A percentile compares a stretch with the other conserved stretches of the same genome.
These are phyloP conservation scores for Tineola bisselliella DNA, from an alignment of 2,888 invertebrate species.

Conservation along the genomic window DNA sequence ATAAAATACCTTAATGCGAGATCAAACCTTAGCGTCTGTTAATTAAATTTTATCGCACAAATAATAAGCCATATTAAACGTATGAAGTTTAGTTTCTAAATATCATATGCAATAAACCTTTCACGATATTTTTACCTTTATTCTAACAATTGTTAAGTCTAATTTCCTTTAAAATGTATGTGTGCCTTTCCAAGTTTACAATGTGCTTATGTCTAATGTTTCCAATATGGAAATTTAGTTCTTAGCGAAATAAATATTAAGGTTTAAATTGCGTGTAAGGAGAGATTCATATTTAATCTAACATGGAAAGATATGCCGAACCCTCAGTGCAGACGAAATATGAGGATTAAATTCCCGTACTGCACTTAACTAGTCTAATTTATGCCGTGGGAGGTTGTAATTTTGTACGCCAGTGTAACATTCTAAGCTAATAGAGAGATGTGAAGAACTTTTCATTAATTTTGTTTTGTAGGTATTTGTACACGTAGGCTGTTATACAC, in stretches of 20 bases:
- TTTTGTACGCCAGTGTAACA: neutral
- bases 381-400: slow-evolving; percentile 36
- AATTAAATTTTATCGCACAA: slow-evolving; percentile 56
- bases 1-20: slow-evolving; percentile 39
- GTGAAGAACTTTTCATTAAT: slow-evolving; percentile 2
- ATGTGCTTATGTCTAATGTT: neutral
- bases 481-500: neutral
- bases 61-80: slow-evolving; percentile 35
- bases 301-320: slow-evolving; percentile 61
- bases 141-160: neutral
- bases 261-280: neutral
- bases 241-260: neutral
- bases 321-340: slow-evolving; percentile 58
- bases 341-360: slow-evolving; percentile 66
- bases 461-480: neutral
- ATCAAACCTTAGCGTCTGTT: slow-evolving; percentile 43
- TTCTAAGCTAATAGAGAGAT: slow-evolving; percentile 5
- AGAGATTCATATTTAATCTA: neutral
- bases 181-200: neutral
- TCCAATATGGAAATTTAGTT: neutral
- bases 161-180: neutral
- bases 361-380: slow-evolving; percentile 67
- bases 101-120: neutral
- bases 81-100: neutral
- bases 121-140: neutral